phyloP scores from a whole-genome alignment of 2,113 vertebrate species.

The Illadopsis cleaveri region DNA sequence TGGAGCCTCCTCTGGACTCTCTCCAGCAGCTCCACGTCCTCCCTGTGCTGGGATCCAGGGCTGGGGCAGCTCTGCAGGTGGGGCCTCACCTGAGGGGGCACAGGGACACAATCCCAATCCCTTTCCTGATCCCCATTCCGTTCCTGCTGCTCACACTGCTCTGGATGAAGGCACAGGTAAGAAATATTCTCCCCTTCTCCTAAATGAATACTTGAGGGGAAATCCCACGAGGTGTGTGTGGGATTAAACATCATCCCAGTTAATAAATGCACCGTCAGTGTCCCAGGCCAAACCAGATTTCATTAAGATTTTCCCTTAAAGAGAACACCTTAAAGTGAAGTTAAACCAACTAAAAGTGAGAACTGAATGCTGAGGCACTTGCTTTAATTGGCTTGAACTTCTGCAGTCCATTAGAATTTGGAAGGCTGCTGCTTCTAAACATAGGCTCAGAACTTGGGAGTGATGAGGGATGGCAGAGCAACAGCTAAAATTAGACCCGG shows the following conservation, averaged over 20 bases:
- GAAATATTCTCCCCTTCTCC: neutral
- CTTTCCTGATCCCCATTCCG: neutral
- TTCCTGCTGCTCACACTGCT: neutral
- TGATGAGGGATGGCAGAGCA: neutral
- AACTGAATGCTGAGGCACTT: neutral
- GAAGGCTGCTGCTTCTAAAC: constrained; percentile 4
- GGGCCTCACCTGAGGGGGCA: neutral
- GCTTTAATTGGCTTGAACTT: neutral
- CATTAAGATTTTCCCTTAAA: neutral
- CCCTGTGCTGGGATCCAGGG: neutral
- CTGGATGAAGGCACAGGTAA: neutral
- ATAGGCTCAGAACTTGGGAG: constrained; percentile 1
- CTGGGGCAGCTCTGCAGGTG: neutral
- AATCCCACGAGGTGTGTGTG: accelerated
- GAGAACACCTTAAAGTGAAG: neutral
- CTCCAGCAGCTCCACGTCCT: too few species aligned
- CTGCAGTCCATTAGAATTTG: neutral
- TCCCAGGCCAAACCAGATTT: neutral
- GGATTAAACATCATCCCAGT: neutral
- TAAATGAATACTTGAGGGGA: neutral
- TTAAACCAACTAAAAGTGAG: neutral
- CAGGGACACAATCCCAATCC: neutral
- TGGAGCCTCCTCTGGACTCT: too few species aligned
- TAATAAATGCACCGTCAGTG: neutral
- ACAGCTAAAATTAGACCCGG: neutral